Evolutionary conservation across 2,888 invertebrate species (phyloP).

Genomic region (Himalopsyche japonica): DNA sequence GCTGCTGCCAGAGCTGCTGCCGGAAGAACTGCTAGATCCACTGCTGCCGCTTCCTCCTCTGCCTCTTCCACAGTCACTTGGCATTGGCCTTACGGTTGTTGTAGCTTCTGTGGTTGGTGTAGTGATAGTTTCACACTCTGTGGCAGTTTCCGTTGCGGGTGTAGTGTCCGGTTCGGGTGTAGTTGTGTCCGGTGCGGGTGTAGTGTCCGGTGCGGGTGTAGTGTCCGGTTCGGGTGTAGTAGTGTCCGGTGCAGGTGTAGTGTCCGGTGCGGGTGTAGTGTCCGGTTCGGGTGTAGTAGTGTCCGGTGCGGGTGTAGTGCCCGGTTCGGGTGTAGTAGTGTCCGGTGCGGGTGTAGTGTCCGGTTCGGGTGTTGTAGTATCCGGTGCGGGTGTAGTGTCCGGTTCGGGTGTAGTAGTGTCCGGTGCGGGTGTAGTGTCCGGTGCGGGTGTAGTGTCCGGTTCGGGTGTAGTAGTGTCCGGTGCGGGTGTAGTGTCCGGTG

Average conservation of each 20-base stretch:
- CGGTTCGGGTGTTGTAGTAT: too few species aligned
- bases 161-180: not conserved
- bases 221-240: too few species aligned
- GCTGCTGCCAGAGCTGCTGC: not conserved
- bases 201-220: too few species aligned
- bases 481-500: not conserved
- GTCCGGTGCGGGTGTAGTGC: not conserved
- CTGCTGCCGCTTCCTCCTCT: not conserved
- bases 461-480: not conserved
- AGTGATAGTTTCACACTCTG: not conserved
- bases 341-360: not conserved
- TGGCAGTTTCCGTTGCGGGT: not conserved
- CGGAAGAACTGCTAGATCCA: not conserved
- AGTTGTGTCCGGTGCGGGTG: not conserved
- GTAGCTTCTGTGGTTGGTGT: not conserved
- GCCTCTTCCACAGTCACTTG: not conserved
- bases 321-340: not conserved
- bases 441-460: not conserved
- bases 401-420: too few species aligned
- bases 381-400: not conserved
- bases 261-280: not conserved
- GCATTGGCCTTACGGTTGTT: not conserved
- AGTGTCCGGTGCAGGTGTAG: not conserved
- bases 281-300: too few species aligned
- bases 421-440: too few species aligned